Evolutionary conservation across 2,888 invertebrate genomes (phyloP).

Genomic region (Drosophila peninsularis): DNA sequence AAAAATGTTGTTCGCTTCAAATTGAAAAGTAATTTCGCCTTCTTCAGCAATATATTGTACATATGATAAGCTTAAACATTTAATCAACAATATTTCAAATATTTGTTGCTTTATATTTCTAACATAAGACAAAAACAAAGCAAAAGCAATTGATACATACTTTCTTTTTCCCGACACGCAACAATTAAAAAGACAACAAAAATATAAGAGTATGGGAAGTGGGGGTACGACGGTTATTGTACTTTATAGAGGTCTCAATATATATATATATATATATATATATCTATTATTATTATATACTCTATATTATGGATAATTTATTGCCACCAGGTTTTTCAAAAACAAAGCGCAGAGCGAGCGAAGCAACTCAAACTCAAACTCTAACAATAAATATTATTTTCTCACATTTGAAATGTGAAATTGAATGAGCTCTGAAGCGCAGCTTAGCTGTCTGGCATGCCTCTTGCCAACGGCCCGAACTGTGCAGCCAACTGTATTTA

Average conservation of each 20-base stretch:
- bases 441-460: constrained; percentile 40
- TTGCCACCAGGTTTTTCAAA: constrained; percentile 38
- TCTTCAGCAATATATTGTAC: constrained; percentile 1
- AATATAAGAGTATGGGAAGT: constrained; percentile 10
- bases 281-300: not conserved
- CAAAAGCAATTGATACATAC: constrained; percentile 72
- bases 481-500: constrained; percentile 54
- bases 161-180: constrained; percentile 74
- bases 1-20: not conserved
- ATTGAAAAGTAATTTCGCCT: not conserved
- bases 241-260: constrained; percentile 40
- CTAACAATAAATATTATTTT: constrained; percentile 50
- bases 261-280: constrained; percentile 8
- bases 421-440: constrained; percentile 60
- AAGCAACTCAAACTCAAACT: constrained; percentile 19
- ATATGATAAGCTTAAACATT: constrained; percentile 8
- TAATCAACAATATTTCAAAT: constrained; percentile 2
- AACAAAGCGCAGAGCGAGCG: constrained; percentile 28
- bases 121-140: constrained; percentile 33
- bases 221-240: constrained; percentile 33
- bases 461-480: constrained; percentile 37
- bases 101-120: constrained; percentile 1
- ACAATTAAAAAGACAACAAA: constrained; percentile 41
- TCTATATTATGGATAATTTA: constrained; percentile 38
- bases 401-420: constrained; percentile 63